Evolutionary conservation across 2,888 invertebrate genomes (phyloP), one percentile per base, ranked within the genome.

Genomic region (Lochmaea crataegi): DNA sequence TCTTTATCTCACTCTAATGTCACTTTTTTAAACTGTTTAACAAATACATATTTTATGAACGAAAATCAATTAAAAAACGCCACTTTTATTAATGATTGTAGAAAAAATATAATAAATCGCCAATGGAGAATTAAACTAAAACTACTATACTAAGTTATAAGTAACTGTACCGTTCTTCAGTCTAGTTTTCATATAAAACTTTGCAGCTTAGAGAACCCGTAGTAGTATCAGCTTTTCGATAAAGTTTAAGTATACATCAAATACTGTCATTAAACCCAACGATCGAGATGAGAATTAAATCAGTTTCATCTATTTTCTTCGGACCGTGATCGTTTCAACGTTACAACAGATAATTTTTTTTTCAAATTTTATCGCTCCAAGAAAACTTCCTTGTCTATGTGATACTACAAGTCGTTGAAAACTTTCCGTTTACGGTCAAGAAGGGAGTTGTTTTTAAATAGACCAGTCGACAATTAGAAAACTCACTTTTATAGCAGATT

Each of bases 251-350:
- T 68, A 63, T 65, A 71, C 56, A 66, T 57, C 63, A 68, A 71
- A 73, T 58, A 68, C 53, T 70, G 61, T 71, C 71, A 75, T 73
- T 68, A 68, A 65, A 64, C 68, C 65, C 68, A 75, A 75, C 73
- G 73, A 70, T 72, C 73, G 73, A 75, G 71, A 66, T 45, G 71
- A 68, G 72, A 63, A 61, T 45, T 53, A 68, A 66, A 71, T 65
- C 42, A 65, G 70, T 65, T 70, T 64, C 12, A 45, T 45, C 11
- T 14, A 12, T 4, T 45, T 45, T 45, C 14, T 11, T 45, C 10
- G 41, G 12, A 22, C 22, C 2, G 2, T 22, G 22, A 22, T 22
- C 45, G 14, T 45, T 45, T 11, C 45, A 12, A 45, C 45, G 12
- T 45, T 45, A 45, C 14, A 45, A 12, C 12, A 3, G 45, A 45